Evolutionary conservation across 2,113 vertebrate genomes (phyloP), one percentile per base, ranked within the genome.

Genomic region (Clarias magur): DNA sequence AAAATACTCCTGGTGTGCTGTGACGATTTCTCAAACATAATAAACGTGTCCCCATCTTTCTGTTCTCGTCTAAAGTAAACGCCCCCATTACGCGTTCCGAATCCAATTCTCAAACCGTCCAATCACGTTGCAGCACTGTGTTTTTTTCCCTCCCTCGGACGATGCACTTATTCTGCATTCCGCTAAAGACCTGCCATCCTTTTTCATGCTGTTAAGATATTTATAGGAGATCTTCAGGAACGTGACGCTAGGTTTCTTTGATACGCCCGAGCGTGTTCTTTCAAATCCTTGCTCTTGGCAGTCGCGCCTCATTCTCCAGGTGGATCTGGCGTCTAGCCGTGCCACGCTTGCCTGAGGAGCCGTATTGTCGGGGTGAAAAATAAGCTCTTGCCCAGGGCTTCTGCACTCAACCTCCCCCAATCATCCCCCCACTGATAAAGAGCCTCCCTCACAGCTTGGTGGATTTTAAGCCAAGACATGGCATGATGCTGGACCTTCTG

Each of bases 301-400:
- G 34, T 53, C 23, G 30, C 54, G 13, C 23, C 54, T 57, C 5
- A 30, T 65, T 86, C 81, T 80, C 63, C 27, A 60, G 25, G 6
- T 59, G 78, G 38, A 82, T 88, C 80, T 89, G 88, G 88, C 83
- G 9, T 42, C 12, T 78, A 42, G 85, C 83, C 63, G 25, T 42
- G 83, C 67, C 42, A 21, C 23, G 15, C 42, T 89, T 83, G 88
- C 80, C 83, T 60, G 56, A 72, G 48, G 23, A 76, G 38, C 60
- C 60, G 53, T 76, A 80, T 63, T 80, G 63, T 72, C 21, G 56
- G 63, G 63, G 73, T 82, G 7, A 89, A 85, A 87, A 85, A 89
- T 62, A 87, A 68, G 17, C 85, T 60, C 30, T 83, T 72, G 57
- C 84, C 81, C 80, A 79, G 59, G 60, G 34, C 70, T 23, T 34